Conservation (phyloP, 2,888 invertebrate species). For the Stegana nigrithorax region DNA sequence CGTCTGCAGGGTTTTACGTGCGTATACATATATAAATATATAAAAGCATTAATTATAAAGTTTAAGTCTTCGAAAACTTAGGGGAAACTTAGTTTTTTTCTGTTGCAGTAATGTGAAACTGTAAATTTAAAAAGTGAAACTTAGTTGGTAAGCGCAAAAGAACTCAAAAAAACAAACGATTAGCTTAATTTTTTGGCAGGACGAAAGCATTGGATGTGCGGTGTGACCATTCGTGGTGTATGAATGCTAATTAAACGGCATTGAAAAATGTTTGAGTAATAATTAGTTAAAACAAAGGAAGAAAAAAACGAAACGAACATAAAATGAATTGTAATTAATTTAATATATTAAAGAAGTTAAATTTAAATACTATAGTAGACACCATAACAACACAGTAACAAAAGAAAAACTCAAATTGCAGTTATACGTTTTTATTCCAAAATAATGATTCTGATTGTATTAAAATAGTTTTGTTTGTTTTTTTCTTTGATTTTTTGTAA, state of each 20-base stretch:
- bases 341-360: conserved; percentile 5
- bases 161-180: neutral
- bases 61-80: conserved; percentile 4
- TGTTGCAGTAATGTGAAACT: neutral
- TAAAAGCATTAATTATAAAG: neutral
- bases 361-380: conserved; percentile 4
- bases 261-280: conserved; percentile 1
- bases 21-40: neutral
- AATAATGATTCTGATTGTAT: conserved; percentile 38
- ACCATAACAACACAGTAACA: too few relatives aligned
- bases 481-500: conserved; percentile 24
- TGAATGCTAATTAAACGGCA: too few relatives aligned
- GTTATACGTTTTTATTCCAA: conserved; percentile 47
- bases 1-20: neutral
- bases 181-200: conserved; percentile 9
- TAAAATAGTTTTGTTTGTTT: conserved; percentile 26
- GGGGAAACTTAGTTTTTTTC: conserved; percentile 8
- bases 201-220: too few relatives aligned
- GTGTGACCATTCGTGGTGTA: too few relatives aligned
- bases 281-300: neutral
- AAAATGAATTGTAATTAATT: neutral
- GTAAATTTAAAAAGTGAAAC: neutral
- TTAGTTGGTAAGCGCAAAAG: conserved; percentile 1
- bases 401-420: conserved; percentile 21
- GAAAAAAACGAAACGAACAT: neutral